Evolutionary conservation across 1,140 invertebrate genomes (phyloP).

Genomic region (Nylanderia fulva): DNA sequence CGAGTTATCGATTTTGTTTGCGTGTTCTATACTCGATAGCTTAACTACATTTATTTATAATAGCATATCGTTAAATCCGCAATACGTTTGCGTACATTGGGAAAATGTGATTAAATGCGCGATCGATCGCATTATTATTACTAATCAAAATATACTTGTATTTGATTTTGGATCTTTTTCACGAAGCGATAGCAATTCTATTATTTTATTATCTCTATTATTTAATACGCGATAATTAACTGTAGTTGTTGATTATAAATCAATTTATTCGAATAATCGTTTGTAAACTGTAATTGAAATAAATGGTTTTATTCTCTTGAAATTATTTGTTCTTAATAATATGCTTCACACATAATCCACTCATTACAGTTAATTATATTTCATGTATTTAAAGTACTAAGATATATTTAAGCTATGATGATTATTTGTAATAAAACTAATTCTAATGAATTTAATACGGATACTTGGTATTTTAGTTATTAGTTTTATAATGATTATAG

Average conservation of each 20-base stretch:
- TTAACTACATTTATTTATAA: conserved; percentile 13
- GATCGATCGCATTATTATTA: not conserved
- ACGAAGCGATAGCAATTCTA: not conserved
- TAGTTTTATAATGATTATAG: not conserved
- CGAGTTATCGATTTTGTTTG: conserved; percentile 9
- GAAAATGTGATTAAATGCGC: conserved; percentile 6
- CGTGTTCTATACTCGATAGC: not conserved
- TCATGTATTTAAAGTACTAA: too few species aligned
- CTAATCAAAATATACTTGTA: not conserved
- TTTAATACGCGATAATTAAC: conserved; percentile 31
- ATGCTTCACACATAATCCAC: not conserved
- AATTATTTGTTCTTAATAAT: not conserved
- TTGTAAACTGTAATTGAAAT: conserved; percentile 34
- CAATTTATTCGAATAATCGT: conserved; percentile 30
- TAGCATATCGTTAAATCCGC: not conserved
- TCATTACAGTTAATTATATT: not conserved
- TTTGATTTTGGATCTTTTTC: not conserved
- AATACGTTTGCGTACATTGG: not conserved
- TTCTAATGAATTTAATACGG: not conserved
- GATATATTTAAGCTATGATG: not conserved
- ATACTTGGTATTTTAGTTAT: not conserved
- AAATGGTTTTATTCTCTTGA: conserved; percentile 14
- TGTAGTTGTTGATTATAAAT: not conserved
- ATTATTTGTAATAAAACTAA: not conserved
- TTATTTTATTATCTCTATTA: not conserved